Percentiles rank a stretch among this genome's conserved stretches.
Conservation (phyloP, 2,113 vertebrate species). For the Eulacestoma nigropectus region DNA sequence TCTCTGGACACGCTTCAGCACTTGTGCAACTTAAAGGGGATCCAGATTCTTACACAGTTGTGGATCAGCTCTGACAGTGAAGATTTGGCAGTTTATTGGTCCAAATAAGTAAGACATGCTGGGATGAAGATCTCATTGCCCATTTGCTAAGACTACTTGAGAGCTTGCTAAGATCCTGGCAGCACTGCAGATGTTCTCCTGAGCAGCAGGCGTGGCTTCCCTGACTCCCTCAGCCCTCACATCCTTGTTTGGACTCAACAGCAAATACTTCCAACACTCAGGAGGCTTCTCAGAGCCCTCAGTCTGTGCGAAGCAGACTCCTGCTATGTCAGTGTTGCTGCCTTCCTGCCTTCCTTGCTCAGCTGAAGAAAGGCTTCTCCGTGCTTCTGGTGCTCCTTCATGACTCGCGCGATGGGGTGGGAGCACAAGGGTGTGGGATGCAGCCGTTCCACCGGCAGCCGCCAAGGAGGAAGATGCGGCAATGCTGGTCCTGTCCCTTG, state of each 20-base stretch:
- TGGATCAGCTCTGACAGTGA: neutral
- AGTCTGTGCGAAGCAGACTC: rapidly evolving
- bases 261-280: rapidly evolving
- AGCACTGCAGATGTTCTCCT: neutral
- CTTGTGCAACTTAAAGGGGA: neutral
- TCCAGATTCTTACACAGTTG: neutral
- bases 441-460: rapidly evolving
- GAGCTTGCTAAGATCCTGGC: neutral
- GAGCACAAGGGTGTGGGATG: rapidly evolving
- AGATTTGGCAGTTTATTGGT: neutral
- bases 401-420: rapidly evolving
- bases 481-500: neutral
- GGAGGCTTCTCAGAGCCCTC: neutral
- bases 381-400: rapidly evolving
- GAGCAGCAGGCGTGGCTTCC: neutral
- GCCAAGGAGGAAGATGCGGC: neutral
- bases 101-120: neutral
- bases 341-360: neutral
- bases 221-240: neutral
- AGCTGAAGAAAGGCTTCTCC: neutral
- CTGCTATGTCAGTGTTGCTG: rapidly evolving
- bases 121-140: neutral
- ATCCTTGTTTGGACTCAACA: neutral
- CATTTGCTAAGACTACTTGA: neutral
- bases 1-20: neutral